Evolutionary conservation across 2,888 invertebrate species (phyloP).

Genomic region (Nemotelus pantherinus): DNA sequence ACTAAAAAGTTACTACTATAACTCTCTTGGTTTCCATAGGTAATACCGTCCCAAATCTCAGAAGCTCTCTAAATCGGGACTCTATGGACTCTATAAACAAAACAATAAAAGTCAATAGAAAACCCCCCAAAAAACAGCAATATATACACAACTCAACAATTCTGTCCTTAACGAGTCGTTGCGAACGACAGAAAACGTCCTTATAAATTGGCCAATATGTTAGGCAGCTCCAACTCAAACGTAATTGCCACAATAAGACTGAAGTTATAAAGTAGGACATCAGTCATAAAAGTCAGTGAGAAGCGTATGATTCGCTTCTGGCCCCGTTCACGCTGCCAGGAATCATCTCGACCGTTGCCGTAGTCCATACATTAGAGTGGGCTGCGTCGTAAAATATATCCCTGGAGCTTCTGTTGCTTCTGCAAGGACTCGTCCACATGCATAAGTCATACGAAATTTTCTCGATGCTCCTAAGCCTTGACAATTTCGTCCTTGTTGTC

Average conservation of each 20-base stretch:
- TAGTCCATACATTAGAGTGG: not conserved
- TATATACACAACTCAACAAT: constrained; percentile 24
- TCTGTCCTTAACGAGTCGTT: constrained; percentile 21
- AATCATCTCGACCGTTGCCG: not conserved
- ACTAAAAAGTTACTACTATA: no score
- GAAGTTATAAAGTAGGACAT: constrained; percentile 38
- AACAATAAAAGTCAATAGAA: constrained; percentile 14
- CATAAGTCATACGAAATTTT: not conserved
- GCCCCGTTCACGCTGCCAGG: not conserved
- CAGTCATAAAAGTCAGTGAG: constrained; percentile 36
- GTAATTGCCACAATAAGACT: constrained; percentile 40
- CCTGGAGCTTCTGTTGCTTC: constrained; percentile 5
- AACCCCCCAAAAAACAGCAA: not conserved
- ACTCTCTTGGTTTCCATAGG: no score
- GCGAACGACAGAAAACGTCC: constrained; percentile 11
- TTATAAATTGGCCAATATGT: constrained; percentile 33
- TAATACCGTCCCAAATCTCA: no score
- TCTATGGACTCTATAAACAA: no score
- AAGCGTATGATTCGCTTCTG: constrained; percentile 24
- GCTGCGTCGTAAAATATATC: not conserved
- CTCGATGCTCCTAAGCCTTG: not conserved
- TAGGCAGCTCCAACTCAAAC: constrained; percentile 31
- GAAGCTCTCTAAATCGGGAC: no score
- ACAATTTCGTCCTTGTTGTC: not conserved
- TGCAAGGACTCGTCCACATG: not conserved